Evolutionary conservation across 2,797 vertebrate genomes (phyloP).

Genomic region (Taeniopygia guttata): DNA sequence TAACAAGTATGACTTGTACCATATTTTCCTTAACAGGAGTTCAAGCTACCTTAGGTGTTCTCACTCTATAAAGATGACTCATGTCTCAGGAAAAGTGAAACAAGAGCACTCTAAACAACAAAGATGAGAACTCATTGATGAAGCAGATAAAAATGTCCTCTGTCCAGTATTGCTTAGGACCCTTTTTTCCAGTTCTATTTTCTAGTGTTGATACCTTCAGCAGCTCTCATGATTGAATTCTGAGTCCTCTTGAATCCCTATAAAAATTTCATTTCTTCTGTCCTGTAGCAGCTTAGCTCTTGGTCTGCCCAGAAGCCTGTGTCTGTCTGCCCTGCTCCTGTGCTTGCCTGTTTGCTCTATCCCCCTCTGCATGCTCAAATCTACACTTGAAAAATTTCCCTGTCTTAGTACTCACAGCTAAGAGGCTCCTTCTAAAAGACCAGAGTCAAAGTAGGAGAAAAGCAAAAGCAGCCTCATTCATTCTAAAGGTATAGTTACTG

Average conservation of each 20-base stretch:
- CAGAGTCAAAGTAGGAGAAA: neutral
- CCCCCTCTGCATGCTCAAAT: neutral
- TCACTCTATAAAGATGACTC: neutral
- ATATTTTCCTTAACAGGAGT: neutral
- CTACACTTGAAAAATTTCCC: fast-evolving
- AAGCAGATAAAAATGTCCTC: neutral
- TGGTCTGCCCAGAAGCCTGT: neutral
- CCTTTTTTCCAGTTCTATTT: neutral
- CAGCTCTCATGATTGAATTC: neutral
- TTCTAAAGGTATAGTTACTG: neutral
- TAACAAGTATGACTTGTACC: neutral
- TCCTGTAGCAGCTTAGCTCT: neutral
- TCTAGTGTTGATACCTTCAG: neutral
- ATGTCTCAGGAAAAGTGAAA: neutral
- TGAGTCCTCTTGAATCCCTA: neutral
- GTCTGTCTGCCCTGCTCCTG: neutral
- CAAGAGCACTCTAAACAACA: neutral
- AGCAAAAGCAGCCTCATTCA: neutral
- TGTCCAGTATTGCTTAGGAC: neutral
- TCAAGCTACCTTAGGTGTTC: neutral
- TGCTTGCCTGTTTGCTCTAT: fast-evolving
- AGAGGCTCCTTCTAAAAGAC: neutral
- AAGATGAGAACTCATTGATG: neutral
- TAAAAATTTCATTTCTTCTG: neutral
- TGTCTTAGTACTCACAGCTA: neutral